Evolutionary conservation across 1,140 invertebrate species (phyloP), one percentile per base, ranked within the genome.

Genomic region (Heliconius congener): DNA sequence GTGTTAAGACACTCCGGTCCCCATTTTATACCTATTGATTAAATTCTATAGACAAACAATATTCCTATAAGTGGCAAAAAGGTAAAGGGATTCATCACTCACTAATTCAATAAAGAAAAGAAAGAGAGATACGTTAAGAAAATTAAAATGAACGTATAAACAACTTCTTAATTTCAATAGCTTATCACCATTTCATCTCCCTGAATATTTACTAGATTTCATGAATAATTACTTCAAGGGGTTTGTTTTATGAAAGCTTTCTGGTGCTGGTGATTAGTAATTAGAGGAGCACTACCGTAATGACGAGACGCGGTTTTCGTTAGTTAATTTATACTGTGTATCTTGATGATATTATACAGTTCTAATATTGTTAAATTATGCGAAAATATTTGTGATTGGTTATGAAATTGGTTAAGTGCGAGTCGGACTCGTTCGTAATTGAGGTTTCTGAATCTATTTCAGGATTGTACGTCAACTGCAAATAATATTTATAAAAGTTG

Each of bases 111-210:
- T 19, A 52, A 52, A 8, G 50, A 19, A 52, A 52, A 52, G 18
- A 18, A 52, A 52, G 50, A 52, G 50, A 52, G n/a, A 57, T 3
- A 3, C 0, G n/a, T 11, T 3, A 57, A 57, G 55, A 23, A 57
- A 57, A n/a, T 57, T 23, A 9, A 27, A 66, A n/a, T 23, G 34
- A 30, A 34, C 34, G 66, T 81, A 19, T 82, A 81, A 52, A 74
- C 19, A n/a, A 13, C 4, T 13, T 70, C n/a, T 77, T 86, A 82
- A 83, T 79, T 82, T 74, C 75, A 71, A 55, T 73, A 78, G 82
- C 85, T 88, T 88, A 88, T 88, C 86, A 83, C 82, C 80, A 85
- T 84, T 87, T 85, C 85, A 84, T 86, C 78, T 81, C 84, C 81
- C 83, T 80, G 83, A 86, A 66, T 85, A 86, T 85, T 87, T 82